Conservation (phyloP, 1,140 invertebrate genomes). For the Cotesia vestalis region DNA sequence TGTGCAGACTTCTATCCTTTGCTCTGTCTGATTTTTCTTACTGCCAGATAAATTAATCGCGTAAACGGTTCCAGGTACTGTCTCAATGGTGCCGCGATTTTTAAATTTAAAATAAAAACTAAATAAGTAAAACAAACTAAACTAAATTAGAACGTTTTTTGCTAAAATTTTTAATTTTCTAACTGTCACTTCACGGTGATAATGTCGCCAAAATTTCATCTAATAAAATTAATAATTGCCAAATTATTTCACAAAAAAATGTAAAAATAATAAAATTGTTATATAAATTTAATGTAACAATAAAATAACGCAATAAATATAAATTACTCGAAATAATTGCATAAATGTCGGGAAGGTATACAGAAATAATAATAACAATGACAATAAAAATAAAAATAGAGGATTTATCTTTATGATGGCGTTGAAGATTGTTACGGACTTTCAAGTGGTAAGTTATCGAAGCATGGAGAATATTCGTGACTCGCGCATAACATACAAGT, state of each 20-base stretch:
- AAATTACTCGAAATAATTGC: too few relatives aligned
- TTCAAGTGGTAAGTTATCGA: conserved; percentile 21
- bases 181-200: not conserved
- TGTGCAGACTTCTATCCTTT: not conserved
- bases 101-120: conserved; percentile 3
- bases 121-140: too few relatives aligned
- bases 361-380: not conserved
- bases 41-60: conserved; percentile 34
- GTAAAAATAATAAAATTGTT: too few relatives aligned
- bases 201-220: too few relatives aligned
- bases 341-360: not conserved
- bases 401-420: conserved; percentile 9
- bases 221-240: too few relatives aligned
- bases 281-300: too few relatives aligned
- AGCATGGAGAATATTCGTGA: conserved; percentile 31
- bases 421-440: conserved; percentile 30
- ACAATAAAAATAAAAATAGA: conserved; percentile 1
- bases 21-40: conserved; percentile 24
- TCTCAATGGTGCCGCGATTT: conserved; percentile 22
- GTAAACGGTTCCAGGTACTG: conserved; percentile 30
- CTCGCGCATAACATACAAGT: conserved; percentile 25
- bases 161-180: not conserved
- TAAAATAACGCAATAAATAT: too few relatives aligned
- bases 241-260: too few relatives aligned
- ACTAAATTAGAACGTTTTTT: conserved; percentile 2